Evolutionary conservation across 2,113 vertebrate genomes (phyloP).

Genomic region (Osmerus mordax): DNA sequence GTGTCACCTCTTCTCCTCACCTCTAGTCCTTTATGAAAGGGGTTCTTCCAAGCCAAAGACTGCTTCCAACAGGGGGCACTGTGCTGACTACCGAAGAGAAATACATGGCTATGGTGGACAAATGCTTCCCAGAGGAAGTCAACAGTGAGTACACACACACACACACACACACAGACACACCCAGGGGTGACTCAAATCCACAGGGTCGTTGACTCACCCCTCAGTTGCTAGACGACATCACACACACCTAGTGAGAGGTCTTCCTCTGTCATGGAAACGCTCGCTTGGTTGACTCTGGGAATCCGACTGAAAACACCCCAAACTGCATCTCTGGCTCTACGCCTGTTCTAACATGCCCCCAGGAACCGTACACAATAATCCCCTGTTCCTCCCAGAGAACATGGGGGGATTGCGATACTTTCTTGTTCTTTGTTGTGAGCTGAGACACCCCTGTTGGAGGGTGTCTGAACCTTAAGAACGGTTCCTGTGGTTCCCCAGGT

Average conservation of each 20-base stretch:
- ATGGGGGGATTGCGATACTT: background rate
- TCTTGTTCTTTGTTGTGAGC: background rate
- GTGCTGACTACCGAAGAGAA: conserved; percentile 80
- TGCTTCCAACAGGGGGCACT: conserved; percentile 83
- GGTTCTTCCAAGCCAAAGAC: conserved; percentile 65
- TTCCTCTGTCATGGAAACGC: background rate
- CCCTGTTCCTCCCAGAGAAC: too few relatives aligned
- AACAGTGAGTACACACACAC: conserved; percentile 71
- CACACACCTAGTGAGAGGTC: background rate
- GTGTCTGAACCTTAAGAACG: background rate
- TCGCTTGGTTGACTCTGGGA: background rate
- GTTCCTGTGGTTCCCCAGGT: background rate
- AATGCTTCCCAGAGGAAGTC: conserved; percentile 80
- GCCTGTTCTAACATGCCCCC: conserved; percentile 13
- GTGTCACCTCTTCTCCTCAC: conserved; percentile 25
- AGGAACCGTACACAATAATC: background rate
- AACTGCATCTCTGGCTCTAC: background rate
- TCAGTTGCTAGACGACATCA: background rate
- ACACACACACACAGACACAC: background rate
- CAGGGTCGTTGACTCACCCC: background rate
- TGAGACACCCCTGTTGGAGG: background rate
- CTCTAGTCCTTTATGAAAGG: conserved; percentile 76
- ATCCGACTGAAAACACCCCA: background rate
- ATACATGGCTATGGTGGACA: conserved; percentile 83
- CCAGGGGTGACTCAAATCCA: background rate